phyloP scores from a whole-genome alignment of 64 coral and sea anemone genomes.

The Dendronephthya gigantea region DNA sequence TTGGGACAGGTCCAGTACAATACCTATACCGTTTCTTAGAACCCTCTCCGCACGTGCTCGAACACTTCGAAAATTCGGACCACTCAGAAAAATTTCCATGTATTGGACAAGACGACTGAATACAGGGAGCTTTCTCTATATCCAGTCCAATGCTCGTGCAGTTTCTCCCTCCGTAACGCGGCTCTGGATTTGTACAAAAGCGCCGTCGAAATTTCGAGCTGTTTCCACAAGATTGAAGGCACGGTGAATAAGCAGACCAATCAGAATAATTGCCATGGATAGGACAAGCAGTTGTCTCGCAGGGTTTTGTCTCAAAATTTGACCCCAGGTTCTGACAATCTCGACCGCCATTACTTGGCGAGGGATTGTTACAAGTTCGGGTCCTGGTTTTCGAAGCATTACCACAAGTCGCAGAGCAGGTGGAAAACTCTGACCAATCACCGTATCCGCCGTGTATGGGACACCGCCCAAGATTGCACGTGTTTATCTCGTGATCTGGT shows the following conservation, averaged over 20 bases:
- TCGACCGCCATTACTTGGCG: constrained; percentile 37
- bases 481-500: background rate
- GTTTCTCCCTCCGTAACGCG: constrained; percentile 48
- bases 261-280: constrained; percentile 51
- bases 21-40: constrained; percentile 34
- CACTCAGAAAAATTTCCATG: constrained; percentile 67
- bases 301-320: background rate
- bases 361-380: constrained; percentile 60
- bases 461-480: background rate
- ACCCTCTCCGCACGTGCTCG: constrained; percentile 47
- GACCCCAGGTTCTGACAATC: background rate
- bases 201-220: constrained; percentile 27
- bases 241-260: constrained; percentile 39
- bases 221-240: constrained; percentile 36
- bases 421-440: constrained; percentile 51
- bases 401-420: constrained; percentile 54
- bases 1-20: constrained; percentile 48
- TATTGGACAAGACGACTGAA: constrained; percentile 48
- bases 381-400: constrained; percentile 21
- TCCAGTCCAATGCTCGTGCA: constrained; percentile 40
- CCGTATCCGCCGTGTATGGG: constrained; percentile 55
- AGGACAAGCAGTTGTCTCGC: constrained; percentile 37
- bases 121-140: constrained; percentile 37
- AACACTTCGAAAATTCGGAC: constrained; percentile 59
- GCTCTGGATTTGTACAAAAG: constrained; percentile 37